These are phyloP conservation scores for Aethina tumida DNA, from an alignment of 1,140 invertebrate genomes.

Conservation along the genomic window DNA sequence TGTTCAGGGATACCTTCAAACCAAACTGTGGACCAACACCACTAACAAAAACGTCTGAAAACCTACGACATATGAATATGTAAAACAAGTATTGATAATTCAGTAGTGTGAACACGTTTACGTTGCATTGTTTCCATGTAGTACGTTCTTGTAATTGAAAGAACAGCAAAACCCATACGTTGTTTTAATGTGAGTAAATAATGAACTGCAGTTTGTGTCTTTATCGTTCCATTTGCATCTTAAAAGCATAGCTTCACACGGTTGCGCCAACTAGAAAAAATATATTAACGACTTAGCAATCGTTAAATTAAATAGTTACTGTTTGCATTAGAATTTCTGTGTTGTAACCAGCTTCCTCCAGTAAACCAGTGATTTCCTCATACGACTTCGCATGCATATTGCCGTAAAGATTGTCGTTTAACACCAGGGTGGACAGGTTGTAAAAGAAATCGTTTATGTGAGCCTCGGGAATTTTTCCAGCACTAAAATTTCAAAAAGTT, in stretches of 20 bases:
- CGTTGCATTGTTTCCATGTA: too few species aligned
- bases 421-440: background rate
- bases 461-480: background rate
- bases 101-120: too few species aligned
- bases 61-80: too few species aligned
- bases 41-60: too few species aligned
- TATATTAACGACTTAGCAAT: too few species aligned
- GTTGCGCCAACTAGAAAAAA: constrained; percentile 4
- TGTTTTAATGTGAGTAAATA: constrained; percentile 1
- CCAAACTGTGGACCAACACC: too few species aligned
- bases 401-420: background rate
- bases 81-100: too few species aligned
- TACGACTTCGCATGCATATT: background rate
- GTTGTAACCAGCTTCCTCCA: too few species aligned
- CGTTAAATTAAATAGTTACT: too few species aligned
- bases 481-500: too few species aligned
- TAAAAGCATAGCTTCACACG: background rate
- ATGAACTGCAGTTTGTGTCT: background rate
- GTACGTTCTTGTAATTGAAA: constrained; percentile 1
- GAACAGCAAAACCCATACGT: constrained; percentile 3
- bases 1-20: too few species aligned
- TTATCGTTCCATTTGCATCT: constrained; percentile 1
- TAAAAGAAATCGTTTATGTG: constrained; percentile 1
- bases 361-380: background rate
- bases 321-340: too few species aligned